A percentile compares a stretch with the other conserved stretches of the same genome.
These are phyloP conservation scores for Hylaeus anthracinus DNA, from an alignment of 1,140 invertebrate genomes.

Conservation along the genomic window DNA sequence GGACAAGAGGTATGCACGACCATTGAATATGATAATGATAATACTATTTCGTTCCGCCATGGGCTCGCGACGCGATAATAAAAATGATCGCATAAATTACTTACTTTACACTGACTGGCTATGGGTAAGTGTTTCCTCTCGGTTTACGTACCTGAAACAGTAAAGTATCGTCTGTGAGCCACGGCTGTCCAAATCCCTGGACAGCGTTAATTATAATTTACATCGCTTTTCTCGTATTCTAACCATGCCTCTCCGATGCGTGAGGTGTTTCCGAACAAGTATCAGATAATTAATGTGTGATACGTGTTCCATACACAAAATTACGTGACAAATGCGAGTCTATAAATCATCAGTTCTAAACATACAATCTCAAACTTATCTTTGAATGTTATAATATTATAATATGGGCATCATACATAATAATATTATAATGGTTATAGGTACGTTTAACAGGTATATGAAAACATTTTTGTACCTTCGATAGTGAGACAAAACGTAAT, in stretches of 20 bases:
- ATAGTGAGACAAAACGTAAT: too few relatives aligned
- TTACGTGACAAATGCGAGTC: too few relatives aligned
- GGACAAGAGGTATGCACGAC: slow-evolving; percentile 7
- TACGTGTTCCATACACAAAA: too few relatives aligned
- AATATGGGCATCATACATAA: too few relatives aligned
- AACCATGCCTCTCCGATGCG: background rate
- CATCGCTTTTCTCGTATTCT: background rate
- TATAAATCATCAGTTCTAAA: too few relatives aligned
- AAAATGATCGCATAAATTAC: slow-evolving; percentile 47
- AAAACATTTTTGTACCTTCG: too few relatives aligned
- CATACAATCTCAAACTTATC: too few relatives aligned
- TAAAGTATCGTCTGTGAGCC: slow-evolving; percentile 21
- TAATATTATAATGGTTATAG: too few relatives aligned
- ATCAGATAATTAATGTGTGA: too few relatives aligned
- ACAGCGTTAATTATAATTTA: slow-evolving; percentile 1
- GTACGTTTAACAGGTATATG: too few relatives aligned
- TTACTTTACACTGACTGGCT: slow-evolving; percentile 29
- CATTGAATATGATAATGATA: slow-evolving; percentile 30
- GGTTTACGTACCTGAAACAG: slow-evolving; percentile 55
- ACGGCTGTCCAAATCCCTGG: background rate
- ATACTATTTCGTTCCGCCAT: background rate
- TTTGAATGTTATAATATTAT: too few relatives aligned
- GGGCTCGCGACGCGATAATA: background rate
- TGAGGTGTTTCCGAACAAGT: too few relatives aligned
- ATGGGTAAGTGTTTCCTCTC: slow-evolving; percentile 14